Evolutionary conservation across 2,113 vertebrate genomes (phyloP), one percentile per base, ranked within the genome.

Genomic region (Tetraodon nigroviridis): DNA sequence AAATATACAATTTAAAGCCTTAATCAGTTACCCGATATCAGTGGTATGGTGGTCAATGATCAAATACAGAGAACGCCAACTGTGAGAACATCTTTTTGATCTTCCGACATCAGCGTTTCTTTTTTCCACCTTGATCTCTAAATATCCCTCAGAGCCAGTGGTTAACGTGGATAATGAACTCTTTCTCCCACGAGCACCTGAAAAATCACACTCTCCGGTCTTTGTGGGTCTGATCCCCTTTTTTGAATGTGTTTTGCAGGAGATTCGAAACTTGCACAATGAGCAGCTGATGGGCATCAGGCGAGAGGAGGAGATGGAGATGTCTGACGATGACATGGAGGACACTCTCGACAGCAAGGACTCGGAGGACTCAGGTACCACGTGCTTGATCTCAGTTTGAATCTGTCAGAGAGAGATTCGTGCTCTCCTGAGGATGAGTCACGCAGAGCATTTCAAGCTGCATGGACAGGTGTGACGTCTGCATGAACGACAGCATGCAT

Each of bases 231-330:
- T 79, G 51, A 79, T 52, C 58, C 7, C 53, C 56, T 16, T 19
- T 46, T n/a, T 22, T 37, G 20, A 0, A 22, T 64, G 29, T 79
- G 59, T 80, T 67, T 87, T 79, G 13, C 90, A 98, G 95, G 95
- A 98, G 83, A 94, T 98, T 49, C 92, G 94, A 68, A 97, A 96
- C 87, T 93, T 96, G 89, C 96, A 98, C 79, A 98, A 93, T 1
- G 95, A 97, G 82, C 95, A 97, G 84, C 90, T 98, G 78, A 97
- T 98, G 96, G 94, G 93, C 66, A 97, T 97, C 86, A 92, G 96
- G 15, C 85, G 93, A 63, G 96, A 98, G 85, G 95, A 97, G 81
- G 95, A 96, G 84, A 98, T 98, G 96, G 96, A 98, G 76, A 98
- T 98, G 95, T 98, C 96, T 13, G 95, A 98, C 24, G 95, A 97